Percentiles rank a stretch among this genome's conserved stretches.
These are phyloP conservation scores for western clawed frog (Xenopus tropicalis) DNA, from an alignment of 2,113 vertebrate species.

Conservation along the genomic window DNA sequence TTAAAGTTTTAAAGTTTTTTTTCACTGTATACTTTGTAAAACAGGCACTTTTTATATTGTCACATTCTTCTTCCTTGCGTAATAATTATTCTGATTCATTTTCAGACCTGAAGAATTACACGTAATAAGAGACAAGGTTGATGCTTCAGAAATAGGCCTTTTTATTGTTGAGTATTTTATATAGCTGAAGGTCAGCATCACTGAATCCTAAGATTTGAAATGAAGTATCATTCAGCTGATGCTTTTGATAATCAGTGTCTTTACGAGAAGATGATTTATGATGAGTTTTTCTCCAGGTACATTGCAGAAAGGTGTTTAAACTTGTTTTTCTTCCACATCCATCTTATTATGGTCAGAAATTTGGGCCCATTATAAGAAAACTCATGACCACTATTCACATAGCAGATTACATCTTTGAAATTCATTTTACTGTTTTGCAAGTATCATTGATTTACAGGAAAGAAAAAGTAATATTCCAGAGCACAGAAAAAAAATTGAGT, in stretches of 20 bases:
- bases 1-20: no score
- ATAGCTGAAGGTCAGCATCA: background rate
- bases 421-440: slow-evolving; percentile 3
- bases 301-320: background rate
- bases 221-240: background rate
- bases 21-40: no score
- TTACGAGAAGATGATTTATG: background rate
- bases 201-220: background rate
- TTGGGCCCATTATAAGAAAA: background rate
- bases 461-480: background rate
- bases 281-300: background rate
- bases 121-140: background rate
- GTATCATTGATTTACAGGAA: slow-evolving; percentile 1
- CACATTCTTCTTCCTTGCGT: no score
- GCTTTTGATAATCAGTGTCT: background rate
- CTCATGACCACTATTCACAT: background rate
- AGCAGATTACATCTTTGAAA: background rate
- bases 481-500: background rate
- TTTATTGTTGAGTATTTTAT: background rate
- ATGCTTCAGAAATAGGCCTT: background rate
- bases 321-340: background rate
- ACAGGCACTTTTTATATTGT: no score
- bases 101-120: background rate
- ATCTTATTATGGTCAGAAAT: slow-evolving; percentile 5
- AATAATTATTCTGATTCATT: background rate